phyloP scores from a whole-genome alignment of 1,140 invertebrate species.

The Eurosta solidaginis region DNA sequence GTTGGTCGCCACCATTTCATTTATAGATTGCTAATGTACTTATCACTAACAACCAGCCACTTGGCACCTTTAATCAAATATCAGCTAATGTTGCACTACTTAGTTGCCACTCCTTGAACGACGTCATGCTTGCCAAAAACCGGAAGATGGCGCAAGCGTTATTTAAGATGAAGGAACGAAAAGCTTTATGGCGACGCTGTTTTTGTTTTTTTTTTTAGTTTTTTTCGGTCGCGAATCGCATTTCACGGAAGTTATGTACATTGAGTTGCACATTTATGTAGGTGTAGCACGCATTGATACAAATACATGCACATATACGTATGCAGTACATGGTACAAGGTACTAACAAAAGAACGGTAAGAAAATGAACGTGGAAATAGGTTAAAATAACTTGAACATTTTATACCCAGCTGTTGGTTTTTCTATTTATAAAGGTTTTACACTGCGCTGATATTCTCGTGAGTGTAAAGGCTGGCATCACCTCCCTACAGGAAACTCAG shows the following conservation, averaged over 20 bases:
- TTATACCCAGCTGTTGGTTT: too few relatives aligned
- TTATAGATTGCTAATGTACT: not conserved
- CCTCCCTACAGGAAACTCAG: too few relatives aligned
- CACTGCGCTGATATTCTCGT: too few relatives aligned
- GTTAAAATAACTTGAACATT: too few relatives aligned
- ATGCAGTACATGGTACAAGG: too few relatives aligned
- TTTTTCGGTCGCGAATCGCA: not conserved
- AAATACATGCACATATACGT: not conserved
- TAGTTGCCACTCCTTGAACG: not conserved
- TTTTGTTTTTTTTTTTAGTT: too few relatives aligned
- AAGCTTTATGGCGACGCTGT: not conserved
- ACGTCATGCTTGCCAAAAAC: not conserved
- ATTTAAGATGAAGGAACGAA: not conserved
- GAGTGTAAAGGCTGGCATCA: too few relatives aligned
- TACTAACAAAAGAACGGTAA: too few relatives aligned
- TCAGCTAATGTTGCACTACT: not conserved
- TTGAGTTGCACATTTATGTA: not conserved
- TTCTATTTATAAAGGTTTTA: too few relatives aligned
- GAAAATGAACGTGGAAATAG: too few relatives aligned
- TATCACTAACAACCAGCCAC: too few relatives aligned
- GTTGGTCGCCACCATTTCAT: not conserved
- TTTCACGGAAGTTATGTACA: not conserved
- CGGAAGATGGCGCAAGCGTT: not conserved
- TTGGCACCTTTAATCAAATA: not conserved
- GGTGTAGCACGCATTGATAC: not conserved